Conservation (phyloP, 1,140 invertebrate species). For the Laupala kohalensis region DNA sequence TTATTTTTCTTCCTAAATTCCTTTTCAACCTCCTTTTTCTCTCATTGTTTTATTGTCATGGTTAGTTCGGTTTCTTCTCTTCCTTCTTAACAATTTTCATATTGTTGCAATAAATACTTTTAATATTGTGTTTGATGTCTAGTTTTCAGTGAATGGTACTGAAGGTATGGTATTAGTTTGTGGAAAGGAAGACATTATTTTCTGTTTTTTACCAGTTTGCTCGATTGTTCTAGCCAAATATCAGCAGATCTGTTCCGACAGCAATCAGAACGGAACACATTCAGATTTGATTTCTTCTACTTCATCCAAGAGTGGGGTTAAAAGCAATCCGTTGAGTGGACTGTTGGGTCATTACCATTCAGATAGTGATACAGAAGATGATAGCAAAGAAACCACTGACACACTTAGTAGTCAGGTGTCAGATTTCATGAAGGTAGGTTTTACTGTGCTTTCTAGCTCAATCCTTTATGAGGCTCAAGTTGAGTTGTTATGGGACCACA, state of each 20-base stretch:
- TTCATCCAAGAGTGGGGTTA: background rate
- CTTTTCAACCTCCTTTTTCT: too few species aligned
- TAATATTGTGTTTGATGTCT: too few species aligned
- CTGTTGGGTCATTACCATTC: slow-evolving; percentile 33
- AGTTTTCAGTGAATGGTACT: background rate
- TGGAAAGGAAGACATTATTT: too few species aligned
- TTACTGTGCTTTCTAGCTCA: too few species aligned
- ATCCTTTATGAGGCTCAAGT: too few species aligned
- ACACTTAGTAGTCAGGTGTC: slow-evolving; percentile 31
- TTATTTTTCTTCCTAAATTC: too few species aligned
- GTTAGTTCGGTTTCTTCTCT: too few species aligned
- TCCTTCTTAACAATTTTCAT: too few species aligned
- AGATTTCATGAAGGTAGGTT: slow-evolving; percentile 30
- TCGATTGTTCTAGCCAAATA: slow-evolving; percentile 9
- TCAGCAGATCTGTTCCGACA: slow-evolving; percentile 13
- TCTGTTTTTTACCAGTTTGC: too few species aligned
- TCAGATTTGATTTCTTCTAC: slow-evolving; percentile 3
- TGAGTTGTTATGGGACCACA: too few species aligned
- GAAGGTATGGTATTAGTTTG: background rate
- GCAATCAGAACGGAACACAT: slow-evolving; percentile 8
- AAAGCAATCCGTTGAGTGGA: slow-evolving; percentile 27
- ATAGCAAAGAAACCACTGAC: slow-evolving; percentile 24
- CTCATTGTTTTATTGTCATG: too few species aligned
- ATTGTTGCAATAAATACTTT: too few species aligned
- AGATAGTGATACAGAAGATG: slow-evolving; percentile 24